Base-by-base conservation (phyloP, 1,140 invertebrate genomes). In the Antheraea pernyi region DNA sequence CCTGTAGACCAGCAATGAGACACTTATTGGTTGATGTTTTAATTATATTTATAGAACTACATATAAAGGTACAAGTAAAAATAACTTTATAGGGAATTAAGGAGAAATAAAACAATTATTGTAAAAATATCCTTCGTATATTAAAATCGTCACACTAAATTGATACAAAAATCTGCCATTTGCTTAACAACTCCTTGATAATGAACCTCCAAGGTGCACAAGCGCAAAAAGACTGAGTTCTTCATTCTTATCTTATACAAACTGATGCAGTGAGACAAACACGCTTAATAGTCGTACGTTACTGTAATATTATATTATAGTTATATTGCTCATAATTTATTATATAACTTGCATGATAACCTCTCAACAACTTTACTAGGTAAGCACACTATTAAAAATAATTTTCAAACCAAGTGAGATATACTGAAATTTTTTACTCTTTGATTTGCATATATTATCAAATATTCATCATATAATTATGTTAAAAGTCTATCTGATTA, bases 201-300 rank as follows among this genome's bases (percentile, higher is more conserved):
- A 63, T 63, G 61, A 63, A 63, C 61, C n/a, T 63, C 4, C n/a
- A 16, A 37, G 8, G 16, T 63, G 59, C 11, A 8, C 30, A 63
- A 3, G 7, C 36, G 22, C 30, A 36, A 37, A 63, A 18, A 61
- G 19, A 11, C 37, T 36, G 30, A n/a, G 16, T n/a, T 30, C 9
- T 36, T 63, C 30, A n/a, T 30, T 63, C 59, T 60, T 60, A 60
- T 63, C 61, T 63, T 30, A 16, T 37, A 37, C 30, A 63, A 63
- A 63, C 61, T 63, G 30, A 30, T 30, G 22, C 30, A 63, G 37
- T 11, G 30, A 30, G 61, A 30, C n/a, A 63, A 63, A 22, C 8
- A 30, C n/a, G 13, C 13, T 7, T n/a, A 37, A 37, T 60, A 30
- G 59, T 19, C 58, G 11, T 36, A 22, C 19, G 59, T 22, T 9